A percentile compares a stretch with the other conserved stretches of the same genome.
These are phyloP conservation scores for Hassar affinis DNA, from an alignment of 2,113 vertebrate species.

Conservation along the genomic window DNA sequence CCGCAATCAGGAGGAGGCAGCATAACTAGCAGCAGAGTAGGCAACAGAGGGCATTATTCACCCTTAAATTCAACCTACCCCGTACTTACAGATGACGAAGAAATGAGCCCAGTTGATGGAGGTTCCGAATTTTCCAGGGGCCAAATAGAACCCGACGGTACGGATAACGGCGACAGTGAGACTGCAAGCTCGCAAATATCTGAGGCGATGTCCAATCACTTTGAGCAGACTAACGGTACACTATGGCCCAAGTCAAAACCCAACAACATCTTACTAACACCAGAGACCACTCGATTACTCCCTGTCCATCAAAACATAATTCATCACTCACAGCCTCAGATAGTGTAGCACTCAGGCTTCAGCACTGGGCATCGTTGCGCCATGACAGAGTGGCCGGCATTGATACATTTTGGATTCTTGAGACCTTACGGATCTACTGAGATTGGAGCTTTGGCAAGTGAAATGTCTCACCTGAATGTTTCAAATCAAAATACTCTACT, in stretches of 20 bases:
- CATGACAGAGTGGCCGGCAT: not conserved
- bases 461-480: not conserved
- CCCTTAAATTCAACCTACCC: constrained; percentile 59
- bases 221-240: constrained; percentile 80
- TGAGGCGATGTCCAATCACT: constrained; percentile 76
- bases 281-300: constrained; percentile 16
- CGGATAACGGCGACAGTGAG: constrained; percentile 71
- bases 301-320: constrained; percentile 73
- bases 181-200: constrained; percentile 78
- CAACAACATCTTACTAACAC: constrained; percentile 45
- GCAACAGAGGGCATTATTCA: constrained; percentile 57
- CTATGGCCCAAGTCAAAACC: constrained; percentile 71
- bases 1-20: constrained; percentile 50
- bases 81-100: constrained; percentile 64
- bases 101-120: constrained; percentile 55
- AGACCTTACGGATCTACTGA: not conserved
- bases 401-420: not conserved
- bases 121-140: constrained; percentile 57
- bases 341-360: constrained; percentile 71
- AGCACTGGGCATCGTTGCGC: not conserved
- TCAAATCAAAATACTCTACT: not conserved
- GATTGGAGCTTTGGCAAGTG: not conserved
- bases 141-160: constrained; percentile 59
- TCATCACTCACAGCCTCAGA: constrained; percentile 87
- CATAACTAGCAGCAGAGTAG: constrained; percentile 25